Conservation (phyloP, 2,797 vertebrate genomes). For the Lacerta agilis region DNA sequence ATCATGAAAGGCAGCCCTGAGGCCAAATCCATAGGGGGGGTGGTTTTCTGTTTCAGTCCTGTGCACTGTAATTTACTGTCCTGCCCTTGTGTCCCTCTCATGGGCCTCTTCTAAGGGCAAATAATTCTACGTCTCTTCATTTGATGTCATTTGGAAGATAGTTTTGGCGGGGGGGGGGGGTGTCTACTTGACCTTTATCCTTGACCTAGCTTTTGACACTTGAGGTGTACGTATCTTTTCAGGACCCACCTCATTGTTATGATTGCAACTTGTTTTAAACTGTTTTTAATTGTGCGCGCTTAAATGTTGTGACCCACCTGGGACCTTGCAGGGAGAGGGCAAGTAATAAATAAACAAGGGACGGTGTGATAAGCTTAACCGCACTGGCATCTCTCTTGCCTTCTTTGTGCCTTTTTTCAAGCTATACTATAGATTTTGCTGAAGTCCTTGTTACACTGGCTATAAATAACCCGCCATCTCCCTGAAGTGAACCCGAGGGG, state of each 20-base stretch:
- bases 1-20: neutral
- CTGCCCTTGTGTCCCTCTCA: neutral
- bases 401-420: neutral
- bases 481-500: too few species aligned
- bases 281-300: too few species aligned
- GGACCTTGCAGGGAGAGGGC: too few species aligned
- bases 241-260: too few species aligned
- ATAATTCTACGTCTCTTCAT: neutral
- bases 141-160: neutral
- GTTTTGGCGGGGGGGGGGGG: too few species aligned
- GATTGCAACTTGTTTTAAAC: too few species aligned
- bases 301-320: too few species aligned
- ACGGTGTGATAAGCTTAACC: neutral
- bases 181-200: neutral
- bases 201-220: too few species aligned
- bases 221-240: too few species aligned
- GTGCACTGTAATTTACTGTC: neutral
- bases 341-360: too few species aligned
- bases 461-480: too few species aligned
- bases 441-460: neutral
- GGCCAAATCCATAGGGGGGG: neutral
- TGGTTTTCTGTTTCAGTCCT: neutral
- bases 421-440: neutral
- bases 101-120: neutral
- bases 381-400: neutral